phyloP scores from a whole-genome alignment of 2,797 vertebrate species.

The Chloroceryle amazona region DNA sequence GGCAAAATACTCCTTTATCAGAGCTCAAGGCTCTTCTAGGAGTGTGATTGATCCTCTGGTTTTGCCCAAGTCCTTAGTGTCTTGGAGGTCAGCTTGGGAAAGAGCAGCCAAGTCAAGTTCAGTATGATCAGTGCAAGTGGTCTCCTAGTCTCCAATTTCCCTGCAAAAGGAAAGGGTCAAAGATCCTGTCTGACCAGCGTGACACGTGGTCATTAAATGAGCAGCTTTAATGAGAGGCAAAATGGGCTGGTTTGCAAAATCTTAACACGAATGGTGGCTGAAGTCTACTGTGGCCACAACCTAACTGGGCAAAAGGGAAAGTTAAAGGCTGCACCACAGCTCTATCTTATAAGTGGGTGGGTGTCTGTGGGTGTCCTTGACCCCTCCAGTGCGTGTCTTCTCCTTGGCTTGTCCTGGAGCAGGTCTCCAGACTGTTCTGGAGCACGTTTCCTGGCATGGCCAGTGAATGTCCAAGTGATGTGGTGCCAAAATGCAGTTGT shows the following conservation, averaged over 20 bases:
- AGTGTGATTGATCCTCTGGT: neutral
- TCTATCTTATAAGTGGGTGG: fast-evolving
- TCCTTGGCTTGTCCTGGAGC: neutral
- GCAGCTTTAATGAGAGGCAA: neutral
- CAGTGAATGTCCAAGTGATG: fast-evolving
- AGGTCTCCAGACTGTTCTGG: neutral
- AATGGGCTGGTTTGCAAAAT: neutral
- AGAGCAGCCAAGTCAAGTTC: neutral
- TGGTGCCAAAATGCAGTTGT: neutral
- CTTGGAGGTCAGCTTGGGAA: neutral
- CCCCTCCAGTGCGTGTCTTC: fast-evolving
- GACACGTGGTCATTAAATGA: neutral
- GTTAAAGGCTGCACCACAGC: neutral
- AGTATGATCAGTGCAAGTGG: neutral
- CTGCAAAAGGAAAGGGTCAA: neutral
- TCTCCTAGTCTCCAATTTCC: neutral
- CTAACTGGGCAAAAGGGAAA: neutral
- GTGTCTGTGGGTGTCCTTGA: neutral
- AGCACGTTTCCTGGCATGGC: neutral
- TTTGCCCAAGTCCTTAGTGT: neutral
- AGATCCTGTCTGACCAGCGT: neutral
- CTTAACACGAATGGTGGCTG: neutral
- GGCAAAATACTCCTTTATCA: neutral
- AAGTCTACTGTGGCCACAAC: neutral
- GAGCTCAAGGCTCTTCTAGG: neutral